These are phyloP conservation scores for Drosophila setosimentum DNA, from an alignment of 2,888 invertebrate species.

Conservation along the genomic window DNA sequence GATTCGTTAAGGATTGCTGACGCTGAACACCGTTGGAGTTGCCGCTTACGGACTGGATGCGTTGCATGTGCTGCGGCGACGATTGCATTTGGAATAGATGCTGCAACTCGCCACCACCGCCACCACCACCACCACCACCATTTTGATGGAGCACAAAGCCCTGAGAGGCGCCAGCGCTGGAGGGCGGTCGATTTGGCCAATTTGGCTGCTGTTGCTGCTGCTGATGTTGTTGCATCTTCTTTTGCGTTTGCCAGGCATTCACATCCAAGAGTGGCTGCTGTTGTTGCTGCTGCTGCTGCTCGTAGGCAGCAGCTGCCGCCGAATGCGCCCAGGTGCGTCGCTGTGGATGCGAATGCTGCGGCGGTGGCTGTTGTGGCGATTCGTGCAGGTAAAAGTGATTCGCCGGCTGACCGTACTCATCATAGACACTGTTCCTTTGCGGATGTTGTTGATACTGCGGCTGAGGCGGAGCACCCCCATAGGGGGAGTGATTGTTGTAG, in stretches of 20 bases:
- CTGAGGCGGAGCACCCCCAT: slow-evolving; percentile 85
- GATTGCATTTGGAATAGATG: slow-evolving; percentile 86
- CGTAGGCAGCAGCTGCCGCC: slow-evolving; percentile 80
- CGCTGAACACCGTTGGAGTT: slow-evolving; percentile 73
- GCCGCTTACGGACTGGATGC: slow-evolving; percentile 31
- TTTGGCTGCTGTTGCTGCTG: slow-evolving; percentile 71
- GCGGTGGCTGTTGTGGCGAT: slow-evolving; percentile 82
- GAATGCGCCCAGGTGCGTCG: slow-evolving; percentile 90
- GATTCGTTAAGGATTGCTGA: slow-evolving; percentile 80
- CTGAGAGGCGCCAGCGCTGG: slow-evolving; percentile 77
- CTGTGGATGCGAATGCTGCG: slow-evolving; percentile 83
- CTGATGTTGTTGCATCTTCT: slow-evolving; percentile 73
- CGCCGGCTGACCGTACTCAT: slow-evolving; percentile 85
- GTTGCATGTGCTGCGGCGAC: slow-evolving; percentile 88
- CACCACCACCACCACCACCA: slow-evolving; percentile 87
- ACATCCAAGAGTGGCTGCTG: slow-evolving; percentile 83
- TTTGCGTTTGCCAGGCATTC: slow-evolving; percentile 84
- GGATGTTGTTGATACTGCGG: slow-evolving; percentile 83
- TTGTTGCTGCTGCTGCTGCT: slow-evolving; percentile 79
- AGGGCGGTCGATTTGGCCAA: slow-evolving; percentile 75
- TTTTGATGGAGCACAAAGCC: slow-evolving; percentile 90
- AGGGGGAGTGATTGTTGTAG: slow-evolving; percentile 77
- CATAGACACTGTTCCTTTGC: slow-evolving; percentile 86
- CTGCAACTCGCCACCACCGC: slow-evolving; percentile 87
- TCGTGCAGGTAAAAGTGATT: slow-evolving; percentile 92